phyloP scores from a whole-genome alignment of 2,113 vertebrate genomes.

The Maccullochella peelii region DNA sequence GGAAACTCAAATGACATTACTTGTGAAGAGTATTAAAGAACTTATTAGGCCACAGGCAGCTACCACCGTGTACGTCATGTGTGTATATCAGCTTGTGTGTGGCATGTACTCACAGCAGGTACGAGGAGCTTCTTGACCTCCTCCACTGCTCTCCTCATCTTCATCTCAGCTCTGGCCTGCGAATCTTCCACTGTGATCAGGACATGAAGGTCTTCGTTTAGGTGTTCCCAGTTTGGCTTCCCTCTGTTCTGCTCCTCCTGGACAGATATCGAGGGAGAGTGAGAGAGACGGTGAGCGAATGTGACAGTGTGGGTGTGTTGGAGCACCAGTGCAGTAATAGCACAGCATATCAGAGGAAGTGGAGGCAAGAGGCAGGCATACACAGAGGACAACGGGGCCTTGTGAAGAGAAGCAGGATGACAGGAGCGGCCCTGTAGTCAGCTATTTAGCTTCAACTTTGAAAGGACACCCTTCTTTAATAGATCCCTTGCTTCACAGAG shows the following conservation, averaged over 20 bases:
- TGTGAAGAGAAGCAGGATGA: slow-evolving; percentile 66
- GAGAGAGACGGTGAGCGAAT: slow-evolving; percentile 53
- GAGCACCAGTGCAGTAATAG: slow-evolving; percentile 52
- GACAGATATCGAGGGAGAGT: slow-evolving; percentile 27
- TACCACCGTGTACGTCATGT: not conserved
- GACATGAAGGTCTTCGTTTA: slow-evolving; percentile 88
- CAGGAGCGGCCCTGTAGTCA: slow-evolving; percentile 71
- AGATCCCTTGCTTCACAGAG: slow-evolving; percentile 63
- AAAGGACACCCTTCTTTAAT: slow-evolving; percentile 74
- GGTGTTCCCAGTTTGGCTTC: slow-evolving; percentile 89
- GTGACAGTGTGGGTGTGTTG: slow-evolving; percentile 63
- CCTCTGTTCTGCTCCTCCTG: slow-evolving; percentile 90
- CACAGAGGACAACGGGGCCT: slow-evolving; percentile 55
- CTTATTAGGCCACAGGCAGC: slow-evolving; percentile 6
- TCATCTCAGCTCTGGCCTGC: slow-evolving; percentile 86
- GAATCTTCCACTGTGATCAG: slow-evolving; percentile 89
- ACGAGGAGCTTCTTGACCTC: slow-evolving; percentile 90
- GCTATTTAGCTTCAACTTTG: slow-evolving; percentile 76
- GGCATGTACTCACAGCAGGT: slow-evolving; percentile 84
- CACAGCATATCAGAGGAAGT: slow-evolving; percentile 55
- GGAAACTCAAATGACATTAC: not conserved
- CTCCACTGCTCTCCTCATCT: slow-evolving; percentile 88
- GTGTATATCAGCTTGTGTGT: not conserved
- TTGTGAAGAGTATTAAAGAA: slow-evolving; percentile 11
- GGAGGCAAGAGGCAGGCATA: slow-evolving; percentile 48